Percentiles rank a stretch among this genome's conserved stretches.
These are phyloP conservation scores for Cheilosia grossa DNA, from an alignment of 2,888 invertebrate species.

Conservation along the genomic window DNA sequence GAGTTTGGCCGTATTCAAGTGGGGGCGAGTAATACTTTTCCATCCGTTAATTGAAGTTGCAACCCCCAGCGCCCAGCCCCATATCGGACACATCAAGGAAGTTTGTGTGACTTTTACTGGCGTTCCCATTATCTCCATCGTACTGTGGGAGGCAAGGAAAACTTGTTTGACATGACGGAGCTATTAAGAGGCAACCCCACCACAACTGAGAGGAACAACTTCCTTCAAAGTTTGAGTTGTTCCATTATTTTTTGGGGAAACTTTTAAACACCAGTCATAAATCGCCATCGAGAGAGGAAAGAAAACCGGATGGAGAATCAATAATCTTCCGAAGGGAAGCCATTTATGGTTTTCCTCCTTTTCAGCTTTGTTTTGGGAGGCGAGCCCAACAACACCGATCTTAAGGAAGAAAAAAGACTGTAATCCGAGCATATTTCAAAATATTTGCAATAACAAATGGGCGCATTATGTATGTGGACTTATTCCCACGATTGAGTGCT, in stretches of 20 bases:
- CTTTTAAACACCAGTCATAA: conserved; percentile 69
- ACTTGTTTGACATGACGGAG: conserved; percentile 47
- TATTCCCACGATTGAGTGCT: conserved; percentile 55
- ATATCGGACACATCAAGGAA: conserved; percentile 21
- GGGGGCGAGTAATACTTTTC: background rate
- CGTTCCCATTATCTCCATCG: conserved; percentile 37
- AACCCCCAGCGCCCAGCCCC: background rate
- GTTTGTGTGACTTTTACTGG: conserved; percentile 32
- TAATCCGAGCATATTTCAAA: conserved; percentile 66
- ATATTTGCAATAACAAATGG: conserved; percentile 63
- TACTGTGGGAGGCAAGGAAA: conserved; percentile 5
- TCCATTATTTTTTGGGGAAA: conserved; percentile 30
- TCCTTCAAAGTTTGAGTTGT: conserved; percentile 24
- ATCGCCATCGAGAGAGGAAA: conserved; percentile 55
- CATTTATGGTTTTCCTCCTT: conserved; percentile 36
- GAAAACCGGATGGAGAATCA: conserved; percentile 59
- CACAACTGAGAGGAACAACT: conserved; percentile 10
- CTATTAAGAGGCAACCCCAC: conserved; percentile 12
- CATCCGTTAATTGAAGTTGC: conserved; percentile 32
- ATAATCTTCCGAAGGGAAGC: conserved; percentile 52
- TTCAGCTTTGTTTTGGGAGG: background rate
- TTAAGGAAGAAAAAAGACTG: conserved; percentile 1
- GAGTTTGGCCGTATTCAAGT: background rate
- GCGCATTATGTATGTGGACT: conserved; percentile 55
- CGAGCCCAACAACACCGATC: conserved; percentile 9